These are phyloP conservation scores for Darevskia nairensis DNA, from an alignment of 2,797 vertebrate species.

Conservation along the genomic window DNA sequence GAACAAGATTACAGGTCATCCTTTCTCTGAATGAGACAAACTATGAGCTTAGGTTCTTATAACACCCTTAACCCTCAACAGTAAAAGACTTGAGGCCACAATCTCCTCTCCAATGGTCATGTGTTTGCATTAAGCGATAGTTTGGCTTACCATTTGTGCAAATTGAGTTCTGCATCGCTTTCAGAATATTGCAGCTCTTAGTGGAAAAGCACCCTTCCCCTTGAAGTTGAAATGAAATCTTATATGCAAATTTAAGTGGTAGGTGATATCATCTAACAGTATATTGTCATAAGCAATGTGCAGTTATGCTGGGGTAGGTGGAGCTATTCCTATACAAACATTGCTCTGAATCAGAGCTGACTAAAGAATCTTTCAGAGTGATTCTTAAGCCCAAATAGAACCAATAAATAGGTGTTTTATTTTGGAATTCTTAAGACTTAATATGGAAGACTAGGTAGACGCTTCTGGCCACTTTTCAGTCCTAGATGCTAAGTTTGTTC, in stretches of 20 bases:
- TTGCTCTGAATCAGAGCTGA: not conserved
- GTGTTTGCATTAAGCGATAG: too few relatives aligned
- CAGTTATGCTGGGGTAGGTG: not conserved
- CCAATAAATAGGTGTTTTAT: not conserved
- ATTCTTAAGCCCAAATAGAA: not conserved
- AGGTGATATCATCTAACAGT: not conserved
- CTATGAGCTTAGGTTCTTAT: too few relatives aligned
- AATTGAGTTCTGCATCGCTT: too few relatives aligned
- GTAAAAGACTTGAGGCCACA: too few relatives aligned
- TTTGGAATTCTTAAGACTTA: not conserved
- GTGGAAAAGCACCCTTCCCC: not conserved
- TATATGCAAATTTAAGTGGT: not conserved
- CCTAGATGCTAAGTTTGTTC: not conserved
- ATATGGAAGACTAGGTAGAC: not conserved
- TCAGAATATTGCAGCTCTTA: not conserved
- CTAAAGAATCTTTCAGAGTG: not conserved
- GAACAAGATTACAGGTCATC: too few relatives aligned
- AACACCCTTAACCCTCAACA: too few relatives aligned
- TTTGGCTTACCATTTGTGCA: too few relatives aligned
- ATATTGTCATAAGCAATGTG: not conserved
- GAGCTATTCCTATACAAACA: not conserved
- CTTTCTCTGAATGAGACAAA: too few relatives aligned
- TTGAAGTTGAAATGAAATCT: not conserved
- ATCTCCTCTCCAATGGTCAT: too few relatives aligned
- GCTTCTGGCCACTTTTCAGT: not conserved